Evolutionary conservation across 2,888 invertebrate genomes (phyloP).

Genomic region (Lasius fuliginosus): DNA sequence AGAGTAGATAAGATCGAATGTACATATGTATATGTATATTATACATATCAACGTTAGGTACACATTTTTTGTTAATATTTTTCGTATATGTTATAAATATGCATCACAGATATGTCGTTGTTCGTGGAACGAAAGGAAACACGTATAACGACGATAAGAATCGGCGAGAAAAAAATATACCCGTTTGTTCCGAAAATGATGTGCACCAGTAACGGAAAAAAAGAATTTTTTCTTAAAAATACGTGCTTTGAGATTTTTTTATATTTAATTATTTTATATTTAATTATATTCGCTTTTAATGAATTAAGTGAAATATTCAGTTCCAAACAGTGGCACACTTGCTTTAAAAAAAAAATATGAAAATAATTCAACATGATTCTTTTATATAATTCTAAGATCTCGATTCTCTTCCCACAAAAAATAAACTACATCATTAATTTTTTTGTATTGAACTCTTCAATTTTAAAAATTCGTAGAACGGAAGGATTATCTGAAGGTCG

Average conservation of each 20-base stretch:
- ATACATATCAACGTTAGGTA: slow-evolving; percentile 61
- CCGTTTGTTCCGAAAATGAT: not conserved
- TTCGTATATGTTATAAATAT: slow-evolving; percentile 72
- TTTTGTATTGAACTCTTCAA: not conserved
- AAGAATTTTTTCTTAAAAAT: not conserved
- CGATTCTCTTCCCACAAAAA: not conserved
- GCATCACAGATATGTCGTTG: slow-evolving; percentile 83
- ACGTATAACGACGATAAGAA: not conserved
- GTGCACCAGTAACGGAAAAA: not conserved
- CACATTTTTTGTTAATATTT: slow-evolving; percentile 69
- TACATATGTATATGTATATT: slow-evolving; percentile 46
- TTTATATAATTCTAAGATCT: not conserved
- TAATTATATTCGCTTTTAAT: not conserved
- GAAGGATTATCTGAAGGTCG: not conserved
- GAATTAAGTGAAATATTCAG: not conserved
- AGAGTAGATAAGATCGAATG: slow-evolving; percentile 45
- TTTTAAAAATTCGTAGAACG: not conserved
- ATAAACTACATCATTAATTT: not conserved
- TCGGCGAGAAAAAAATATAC: not conserved
- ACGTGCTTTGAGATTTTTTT: not conserved
- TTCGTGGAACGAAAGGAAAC: slow-evolving; percentile 70
- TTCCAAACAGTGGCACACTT: not conserved
- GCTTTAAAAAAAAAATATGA: not conserved
- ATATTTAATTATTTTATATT: not conserved
- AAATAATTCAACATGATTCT: not conserved